Base-by-base conservation (phyloP, 2,797 vertebrate genomes). In the Pipistrellus nathusii region DNA sequence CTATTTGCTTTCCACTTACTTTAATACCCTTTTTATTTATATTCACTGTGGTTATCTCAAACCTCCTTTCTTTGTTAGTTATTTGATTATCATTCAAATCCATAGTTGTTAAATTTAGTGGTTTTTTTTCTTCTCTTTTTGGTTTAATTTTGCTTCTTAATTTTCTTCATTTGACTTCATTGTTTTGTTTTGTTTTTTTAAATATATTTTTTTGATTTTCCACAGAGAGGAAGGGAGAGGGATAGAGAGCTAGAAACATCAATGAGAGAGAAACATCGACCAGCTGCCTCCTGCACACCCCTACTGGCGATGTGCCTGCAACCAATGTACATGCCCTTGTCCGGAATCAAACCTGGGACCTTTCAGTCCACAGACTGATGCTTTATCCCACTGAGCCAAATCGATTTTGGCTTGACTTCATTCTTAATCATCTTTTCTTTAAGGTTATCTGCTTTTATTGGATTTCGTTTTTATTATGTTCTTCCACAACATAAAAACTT, bases 141-240 rank as follows among this genome's bases (percentile, higher is more conserved):
- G 30, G 10, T 83, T 94, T 91, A 12, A 41, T 51, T 91, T 93
- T 88, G 13, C 30, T 88, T 94, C 72, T 90, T 6, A 71, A 46
- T 38, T 81, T 38, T 51, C 91, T 84, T 91, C 35, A 76, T 53
- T 88, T 44, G 25, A 62, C 12, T 90, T 35, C 77, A 9, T 66
- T 66, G n/a, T 80, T 88, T 46, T 3, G 3, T 46, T 12, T 46
- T 10, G 1, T 44, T 11, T 46, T 46, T 46, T 46, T 46, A 46
- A 46, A 12, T 46, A 12, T 46, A 46, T 46, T 46, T 46, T 46
- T 11, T 46, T 46, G 44, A 46, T 46, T 46, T 46, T 46, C 11
- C 44, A 46, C 10, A 46, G 44, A 46, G 44, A 46, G 44, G 44
- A 46, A 46, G 44, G 11, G 44, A 46, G 44, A 46, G 44, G 44